phyloP scores from a whole-genome alignment of 1,140 invertebrate genomes.

The Metopolophium dirhodum region DNA sequence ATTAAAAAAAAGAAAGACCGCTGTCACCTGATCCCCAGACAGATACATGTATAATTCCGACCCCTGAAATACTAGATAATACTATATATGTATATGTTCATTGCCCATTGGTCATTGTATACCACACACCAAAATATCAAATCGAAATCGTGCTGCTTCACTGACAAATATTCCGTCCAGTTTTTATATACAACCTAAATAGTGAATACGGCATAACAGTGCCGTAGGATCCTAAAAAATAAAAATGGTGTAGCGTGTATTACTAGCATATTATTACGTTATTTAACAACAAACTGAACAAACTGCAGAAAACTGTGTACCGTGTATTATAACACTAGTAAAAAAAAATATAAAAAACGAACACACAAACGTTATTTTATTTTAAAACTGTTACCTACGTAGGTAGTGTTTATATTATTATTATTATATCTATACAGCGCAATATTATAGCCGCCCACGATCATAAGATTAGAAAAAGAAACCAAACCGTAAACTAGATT shows the following conservation, averaged over 20 bases:
- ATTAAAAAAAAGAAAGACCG: conserved; percentile 47
- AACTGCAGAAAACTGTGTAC: background rate
- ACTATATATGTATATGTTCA: background rate
- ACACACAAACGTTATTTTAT: background rate
- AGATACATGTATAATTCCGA: conserved; percentile 7
- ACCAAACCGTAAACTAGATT: conserved; percentile 15
- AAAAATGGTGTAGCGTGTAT: background rate
- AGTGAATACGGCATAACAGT: background rate
- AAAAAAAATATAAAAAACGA: background rate
- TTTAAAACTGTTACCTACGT: conserved; percentile 3
- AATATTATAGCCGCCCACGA: background rate
- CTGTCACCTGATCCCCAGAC: conserved; percentile 43
- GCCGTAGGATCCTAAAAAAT: background rate
- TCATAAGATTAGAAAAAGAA: background rate
- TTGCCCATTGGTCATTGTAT: background rate
- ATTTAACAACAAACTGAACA: background rate
- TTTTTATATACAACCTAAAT: background rate
- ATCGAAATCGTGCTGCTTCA: background rate
- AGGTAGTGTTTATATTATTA: background rate
- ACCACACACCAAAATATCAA: background rate
- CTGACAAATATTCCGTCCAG: background rate
- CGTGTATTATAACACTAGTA: background rate
- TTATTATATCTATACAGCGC: background rate
- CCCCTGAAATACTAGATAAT: background rate
- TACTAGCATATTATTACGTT: background rate